Evolutionary conservation across 1,140 invertebrate species (phyloP), one percentile per base, ranked within the genome.

Genomic region (Sinonovacula constricta): DNA sequence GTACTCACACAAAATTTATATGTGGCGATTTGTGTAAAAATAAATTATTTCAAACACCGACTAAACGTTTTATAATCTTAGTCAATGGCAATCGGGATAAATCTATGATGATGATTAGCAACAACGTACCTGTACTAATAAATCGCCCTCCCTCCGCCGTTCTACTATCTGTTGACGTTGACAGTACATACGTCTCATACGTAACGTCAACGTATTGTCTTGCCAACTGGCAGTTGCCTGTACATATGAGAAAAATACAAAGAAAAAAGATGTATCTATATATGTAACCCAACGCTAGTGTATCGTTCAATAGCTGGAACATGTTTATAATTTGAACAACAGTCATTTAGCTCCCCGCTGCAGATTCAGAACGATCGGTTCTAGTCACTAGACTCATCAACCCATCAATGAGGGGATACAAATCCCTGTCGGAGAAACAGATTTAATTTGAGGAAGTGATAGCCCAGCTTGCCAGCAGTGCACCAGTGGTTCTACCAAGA

Each of bases 41-140:
- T n/a, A n/a, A n/a, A n/a, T n/a, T n/a, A n/a, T n/a, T n/a, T n/a
- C n/a, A n/a, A n/a, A n/a, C n/a, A n/a, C n/a, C n/a, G n/a, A n/a
- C n/a, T n/a, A n/a, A n/a, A n/a, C n/a, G n/a, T n/a, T n/a, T n/a
- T n/a, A n/a, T n/a, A n/a, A n/a, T n/a, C n/a, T n/a, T n/a, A n/a
- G n/a, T n/a, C n/a, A n/a, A n/a, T n/a, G n/a, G n/a, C n/a, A n/a
- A n/a, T n/a, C n/a, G n/a, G n/a, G n/a, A n/a, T n/a, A n/a, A n/a
- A n/a, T n/a, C n/a, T n/a, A n/a, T n/a, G n/a, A n/a, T n/a, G n/a
- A n/a, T n/a, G n/a, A n/a, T n/a, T n/a, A n/a, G n/a, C n/a, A n/a
- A n/a, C n/a, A n/a, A n/a, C n/a, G 2, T 72, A 72, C 69, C 69
- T 72, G 69, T 30, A 72, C 39, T n/a, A 72, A 10, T 51, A 31